Evolutionary conservation across 2,888 invertebrate species (phyloP), one percentile per base, ranked within the genome.

Genomic region (Trichogramma dendrolimi): DNA sequence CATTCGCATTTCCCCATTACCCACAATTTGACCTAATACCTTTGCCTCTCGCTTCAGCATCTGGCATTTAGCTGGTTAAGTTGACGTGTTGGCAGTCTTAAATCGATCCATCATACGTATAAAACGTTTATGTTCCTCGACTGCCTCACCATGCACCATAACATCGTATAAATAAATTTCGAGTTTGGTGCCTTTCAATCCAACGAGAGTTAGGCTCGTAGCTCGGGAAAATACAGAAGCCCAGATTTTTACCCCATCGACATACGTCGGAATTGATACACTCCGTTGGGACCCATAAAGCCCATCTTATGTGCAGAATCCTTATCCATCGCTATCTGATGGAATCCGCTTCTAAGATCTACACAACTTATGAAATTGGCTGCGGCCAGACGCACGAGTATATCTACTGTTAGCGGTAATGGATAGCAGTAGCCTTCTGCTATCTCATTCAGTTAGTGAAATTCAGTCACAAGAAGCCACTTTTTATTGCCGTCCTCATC

Each of bases 211-310:
- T 7, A 55, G 44, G 54, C 75, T 70, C 70, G 75, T 73, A 38
- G 73, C 51, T 5, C 71, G 58, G 59, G 73, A 74, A 62, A 73
- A 77, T 4, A 70, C 71, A 4, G 67, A 65, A 5, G 71, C 0
- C 72, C 70, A 47, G 71, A 71, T n/a, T 65, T 60, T 1, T 76
- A 63, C 6, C 75, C 76, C 50, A 75, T 76, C 5, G 73, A 70
- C 71, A 75, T 72, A 0, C 67, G 49, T 2, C 66, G 61, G 55
- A 64, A 76, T 64, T 74, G 67, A 48, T 65, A 75, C 54, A 73
- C 68, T 5, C 72, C 70, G 39, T 66, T 67, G 0, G 70, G 68
- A 5, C 72, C 75, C 4, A 67, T 70, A 51, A 77, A 73, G 4
- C 71, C 76, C 0, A 74, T 76, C 61, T 77, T 76, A 1, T 66